phyloP scores from a whole-genome alignment of 2,113 vertebrate species.

The Patagioenas fasciata region DNA sequence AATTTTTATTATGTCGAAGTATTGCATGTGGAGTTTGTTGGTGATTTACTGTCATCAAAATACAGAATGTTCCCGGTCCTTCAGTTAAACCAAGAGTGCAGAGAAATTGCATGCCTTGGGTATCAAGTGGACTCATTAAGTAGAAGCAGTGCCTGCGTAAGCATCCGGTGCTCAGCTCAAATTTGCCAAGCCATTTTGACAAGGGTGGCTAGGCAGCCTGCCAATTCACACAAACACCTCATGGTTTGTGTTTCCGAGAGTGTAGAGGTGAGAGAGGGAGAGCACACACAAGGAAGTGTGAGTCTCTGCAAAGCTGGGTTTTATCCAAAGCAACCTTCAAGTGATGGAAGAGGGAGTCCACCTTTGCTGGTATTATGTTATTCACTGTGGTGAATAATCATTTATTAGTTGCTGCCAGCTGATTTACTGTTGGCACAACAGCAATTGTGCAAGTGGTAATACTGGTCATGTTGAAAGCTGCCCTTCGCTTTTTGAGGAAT shows the following conservation, averaged over 20 bases:
- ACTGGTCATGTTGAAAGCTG: neutral
- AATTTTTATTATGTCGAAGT: neutral
- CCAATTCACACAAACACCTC: neutral
- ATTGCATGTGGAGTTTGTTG: neutral
- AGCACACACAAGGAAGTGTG: neutral
- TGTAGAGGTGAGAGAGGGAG: neutral
- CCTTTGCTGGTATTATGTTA: rapidly evolving
- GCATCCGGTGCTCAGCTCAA: neutral
- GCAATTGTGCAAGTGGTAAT: neutral
- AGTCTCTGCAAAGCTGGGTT: neutral
- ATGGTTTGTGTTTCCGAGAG: neutral
- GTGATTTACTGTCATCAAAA: neutral
- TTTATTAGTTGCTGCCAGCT: neutral
- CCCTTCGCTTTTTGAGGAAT: neutral
- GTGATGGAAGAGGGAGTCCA: neutral
- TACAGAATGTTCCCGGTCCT: neutral
- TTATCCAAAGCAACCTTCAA: neutral
- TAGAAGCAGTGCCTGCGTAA: neutral
- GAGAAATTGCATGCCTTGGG: neutral
- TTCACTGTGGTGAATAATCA: neutral
- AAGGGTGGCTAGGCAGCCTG: neutral
- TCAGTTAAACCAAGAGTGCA: neutral
- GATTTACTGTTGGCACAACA: neutral
- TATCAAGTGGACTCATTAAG: neutral
- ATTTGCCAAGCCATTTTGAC: conserved; percentile 8